These are phyloP conservation scores for Premnoplex brunnescens DNA, from an alignment of 2,797 vertebrate species.

Conservation along the genomic window DNA sequence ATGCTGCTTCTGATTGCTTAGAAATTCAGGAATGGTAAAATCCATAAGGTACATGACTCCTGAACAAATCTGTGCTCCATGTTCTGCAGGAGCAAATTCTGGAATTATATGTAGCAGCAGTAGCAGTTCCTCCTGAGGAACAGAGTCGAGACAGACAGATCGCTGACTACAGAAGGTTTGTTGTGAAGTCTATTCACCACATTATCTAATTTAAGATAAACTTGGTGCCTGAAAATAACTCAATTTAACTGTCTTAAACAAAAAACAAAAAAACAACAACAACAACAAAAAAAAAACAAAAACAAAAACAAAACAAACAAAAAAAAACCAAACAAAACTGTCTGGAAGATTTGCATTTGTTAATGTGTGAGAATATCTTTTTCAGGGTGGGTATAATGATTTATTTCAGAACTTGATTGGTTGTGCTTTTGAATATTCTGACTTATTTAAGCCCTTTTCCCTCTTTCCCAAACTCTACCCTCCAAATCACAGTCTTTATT, in stretches of 20 bases:
- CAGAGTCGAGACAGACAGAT: not conserved
- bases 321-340: not conserved
- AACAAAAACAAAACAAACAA: not conserved
- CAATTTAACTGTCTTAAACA: not conserved
- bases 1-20: not conserved
- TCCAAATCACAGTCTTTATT: not conserved
- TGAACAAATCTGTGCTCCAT: not conserved
- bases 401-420: not conserved
- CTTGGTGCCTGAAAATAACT: not conserved
- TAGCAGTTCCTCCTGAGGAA: not conserved
- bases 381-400: not conserved
- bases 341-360: not conserved
- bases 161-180: not conserved
- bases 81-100: not conserved
- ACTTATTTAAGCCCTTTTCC: not conserved
- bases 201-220: not conserved
- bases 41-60: not conserved
- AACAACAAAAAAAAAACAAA: not conserved
- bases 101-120: not conserved
- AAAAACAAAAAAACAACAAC: not conserved
- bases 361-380: not conserved
- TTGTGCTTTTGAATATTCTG: not conserved
- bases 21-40: not conserved
- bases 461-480: not conserved
- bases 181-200: not conserved